Conservation (phyloP, 2,113 vertebrate species). For the Salvelinus namaycush region DNA sequence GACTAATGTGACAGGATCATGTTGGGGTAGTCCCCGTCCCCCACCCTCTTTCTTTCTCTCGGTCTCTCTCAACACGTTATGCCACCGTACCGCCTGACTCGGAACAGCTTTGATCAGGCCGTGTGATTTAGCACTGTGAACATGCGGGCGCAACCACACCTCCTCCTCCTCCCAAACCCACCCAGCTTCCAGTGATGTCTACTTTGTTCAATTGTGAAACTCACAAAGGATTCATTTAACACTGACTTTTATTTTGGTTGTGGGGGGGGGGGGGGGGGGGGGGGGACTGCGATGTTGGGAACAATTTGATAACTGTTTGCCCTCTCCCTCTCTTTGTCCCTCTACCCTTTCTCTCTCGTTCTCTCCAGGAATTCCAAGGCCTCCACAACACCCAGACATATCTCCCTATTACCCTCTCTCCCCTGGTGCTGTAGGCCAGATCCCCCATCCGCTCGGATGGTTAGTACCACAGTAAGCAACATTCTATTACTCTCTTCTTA, state of each 20-base stretch:
- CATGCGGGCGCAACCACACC: constrained; percentile 27
- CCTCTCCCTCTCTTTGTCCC: neutral
- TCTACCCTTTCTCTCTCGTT: constrained; percentile 1
- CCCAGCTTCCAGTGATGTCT: constrained; percentile 68
- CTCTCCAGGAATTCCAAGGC: constrained; percentile 92
- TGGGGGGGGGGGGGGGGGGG: too few relatives aligned
- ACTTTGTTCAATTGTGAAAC: constrained; percentile 62
- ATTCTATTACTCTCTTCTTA: constrained; percentile 73
- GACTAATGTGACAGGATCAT: too few relatives aligned
- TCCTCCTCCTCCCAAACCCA: constrained; percentile 53
- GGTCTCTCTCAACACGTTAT: constrained; percentile 52
- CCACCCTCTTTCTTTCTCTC: constrained; percentile 47
- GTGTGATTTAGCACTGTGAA: too few relatives aligned
- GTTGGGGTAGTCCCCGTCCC: constrained; percentile 28
- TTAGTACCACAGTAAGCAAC: constrained; percentile 99
- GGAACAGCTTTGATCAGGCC: too few relatives aligned
- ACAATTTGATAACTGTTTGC: neutral
- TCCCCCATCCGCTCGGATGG: constrained; percentile 99
- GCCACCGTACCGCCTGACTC: constrained; percentile 51
- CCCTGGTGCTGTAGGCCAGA: constrained; percentile 96
- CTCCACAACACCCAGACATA: constrained; percentile 98
- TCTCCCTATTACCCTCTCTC: constrained; percentile 98
- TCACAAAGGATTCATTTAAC: constrained; percentile 59
- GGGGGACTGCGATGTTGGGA: too few relatives aligned
- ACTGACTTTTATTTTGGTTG: neutral